Conservation (phyloP, 2,888 invertebrate species). For the Apamea epomidion region DNA sequence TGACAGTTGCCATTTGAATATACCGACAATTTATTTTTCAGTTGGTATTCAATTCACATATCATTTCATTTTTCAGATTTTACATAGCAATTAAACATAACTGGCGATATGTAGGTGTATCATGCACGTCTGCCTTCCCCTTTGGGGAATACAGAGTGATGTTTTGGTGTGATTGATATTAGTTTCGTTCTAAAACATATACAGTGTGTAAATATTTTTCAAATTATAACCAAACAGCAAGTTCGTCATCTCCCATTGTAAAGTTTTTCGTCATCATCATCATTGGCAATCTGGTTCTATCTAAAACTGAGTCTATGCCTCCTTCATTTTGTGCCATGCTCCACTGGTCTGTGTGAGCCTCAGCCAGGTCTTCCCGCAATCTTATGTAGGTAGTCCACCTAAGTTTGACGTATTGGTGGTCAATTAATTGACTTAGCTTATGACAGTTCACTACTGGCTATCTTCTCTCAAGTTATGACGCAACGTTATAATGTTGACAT, state of each 20-base stretch:
- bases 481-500: conserved; percentile 10
- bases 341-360: background rate
- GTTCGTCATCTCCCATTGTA: background rate
- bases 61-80: background rate
- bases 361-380: background rate
- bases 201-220: background rate
- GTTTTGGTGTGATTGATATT: background rate
- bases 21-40: too few relatives aligned
- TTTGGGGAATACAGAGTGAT: background rate
- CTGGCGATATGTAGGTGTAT: too few relatives aligned
- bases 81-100: too few relatives aligned
- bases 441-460: background rate
- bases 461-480: background rate
- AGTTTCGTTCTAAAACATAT: background rate
- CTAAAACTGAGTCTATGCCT: background rate
- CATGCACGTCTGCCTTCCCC: background rate
- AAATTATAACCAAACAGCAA: background rate
- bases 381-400: background rate
- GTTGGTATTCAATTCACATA: background rate
- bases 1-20: too few relatives aligned
- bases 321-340: background rate
- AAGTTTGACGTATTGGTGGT: background rate
- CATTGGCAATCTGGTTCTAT: background rate
- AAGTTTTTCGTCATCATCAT: background rate
- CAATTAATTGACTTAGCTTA: background rate